Percentiles rank a stretch among this genome's conserved stretches.
These are phyloP conservation scores for Bibio marci DNA, from an alignment of 2,888 invertebrate genomes.

Conservation along the genomic window DNA sequence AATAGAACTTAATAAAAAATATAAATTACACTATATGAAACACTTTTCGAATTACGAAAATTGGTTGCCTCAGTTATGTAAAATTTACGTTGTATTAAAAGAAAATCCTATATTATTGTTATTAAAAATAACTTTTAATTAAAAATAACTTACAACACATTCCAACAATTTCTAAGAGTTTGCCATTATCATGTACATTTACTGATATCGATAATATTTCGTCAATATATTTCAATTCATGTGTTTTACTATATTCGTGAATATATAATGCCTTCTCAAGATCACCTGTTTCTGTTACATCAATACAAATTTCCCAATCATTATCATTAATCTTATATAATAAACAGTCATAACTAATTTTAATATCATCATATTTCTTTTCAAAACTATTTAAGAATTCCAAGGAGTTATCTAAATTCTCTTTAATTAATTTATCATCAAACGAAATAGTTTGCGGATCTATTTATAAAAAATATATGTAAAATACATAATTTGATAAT, in stretches of 20 bases:
- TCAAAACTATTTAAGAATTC: constrained; percentile 69
- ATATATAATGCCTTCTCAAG: constrained; percentile 58
- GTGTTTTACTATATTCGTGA: constrained; percentile 64
- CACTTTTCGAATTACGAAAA: too few species aligned
- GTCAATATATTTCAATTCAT: constrained; percentile 60
- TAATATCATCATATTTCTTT: constrained; percentile 73
- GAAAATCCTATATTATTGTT: too few species aligned
- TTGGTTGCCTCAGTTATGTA: too few species aligned
- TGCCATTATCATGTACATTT: constrained; percentile 82
- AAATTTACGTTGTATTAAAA: too few species aligned
- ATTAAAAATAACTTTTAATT: too few species aligned
- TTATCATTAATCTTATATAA: constrained; percentile 75
- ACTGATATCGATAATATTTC: constrained; percentile 79
- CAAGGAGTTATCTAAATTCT: constrained; percentile 73
- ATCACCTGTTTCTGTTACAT: constrained; percentile 42
- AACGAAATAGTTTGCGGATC: constrained; percentile 20
- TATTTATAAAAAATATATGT: neutral
- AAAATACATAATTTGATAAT: neutral
- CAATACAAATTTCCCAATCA: constrained; percentile 47
- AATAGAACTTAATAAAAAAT: too few species aligned
- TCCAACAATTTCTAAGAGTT: constrained; percentile 81
- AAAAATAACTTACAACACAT: constrained; percentile 81
- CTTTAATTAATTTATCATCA: constrained; percentile 67
- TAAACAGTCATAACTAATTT: constrained; percentile 85
- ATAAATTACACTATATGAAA: too few species aligned